Evolutionary conservation across 2,797 vertebrate genomes (phyloP), one percentile per base, ranked within the genome.

Genomic region (Tolypeutes matacus): DNA sequence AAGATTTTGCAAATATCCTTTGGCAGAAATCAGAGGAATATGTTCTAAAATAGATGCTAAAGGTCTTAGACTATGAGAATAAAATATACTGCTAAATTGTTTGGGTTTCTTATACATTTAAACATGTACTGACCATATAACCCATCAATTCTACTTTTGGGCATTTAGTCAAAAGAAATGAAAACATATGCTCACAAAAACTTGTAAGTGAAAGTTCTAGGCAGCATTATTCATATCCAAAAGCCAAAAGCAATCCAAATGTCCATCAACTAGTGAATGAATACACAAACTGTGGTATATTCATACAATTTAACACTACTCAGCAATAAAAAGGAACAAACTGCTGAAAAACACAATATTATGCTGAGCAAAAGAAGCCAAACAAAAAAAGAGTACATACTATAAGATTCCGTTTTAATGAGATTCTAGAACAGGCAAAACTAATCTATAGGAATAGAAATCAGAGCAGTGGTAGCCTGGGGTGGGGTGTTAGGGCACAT

Each of bases 151-250:
- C 39, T n/a, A 89, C 23, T 46, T 69, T 7, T 39, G 46, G 15
- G 13, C 67, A 80, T 56, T 82, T 69, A 81, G 46, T 75, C 65
- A 85, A 85, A 56, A 86, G 3, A 93, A 89, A 80, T 69, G 25
- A 91, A 83, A 72, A 69, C 46, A 58, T 31, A 58, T 72, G 7
- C 70, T n/a, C n/a, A 15, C 7, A 34, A 82, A 91, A 58, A 94
- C n/a, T 70, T 31, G 51, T 31, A 82, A 87, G 62, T 76, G 18
- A 77, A 87, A 65, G 27, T 65, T 83, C 53, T 56, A 56, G 4
- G 65, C 25, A 70, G 53, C 8, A 34, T 80, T 49, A 56, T 62
- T 84, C 2, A 88, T 84, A 91, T 34, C 70, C 18, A 91, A 91
- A 46, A 87, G 36, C 29, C 56, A 20, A 21, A 36, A 42, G 65